A percentile compares a stretch with the other conserved stretches of the same genome.
These are phyloP conservation scores for Ctenodactylus gundi DNA, from an alignment of 2,113 vertebrate genomes.

Conservation along the genomic window DNA sequence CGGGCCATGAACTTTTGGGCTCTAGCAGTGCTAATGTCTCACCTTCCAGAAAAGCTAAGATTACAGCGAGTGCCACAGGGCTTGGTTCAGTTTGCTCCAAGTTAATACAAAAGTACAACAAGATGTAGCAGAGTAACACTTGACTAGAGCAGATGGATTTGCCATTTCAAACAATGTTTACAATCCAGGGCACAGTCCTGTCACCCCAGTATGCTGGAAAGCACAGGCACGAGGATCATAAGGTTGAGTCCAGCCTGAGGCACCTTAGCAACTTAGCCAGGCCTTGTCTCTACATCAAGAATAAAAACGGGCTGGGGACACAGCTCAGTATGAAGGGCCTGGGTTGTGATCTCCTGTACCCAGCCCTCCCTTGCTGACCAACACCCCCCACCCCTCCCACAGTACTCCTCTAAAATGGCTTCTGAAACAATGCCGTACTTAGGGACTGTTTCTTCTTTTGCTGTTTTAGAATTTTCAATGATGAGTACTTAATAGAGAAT, in stretches of 20 bases:
- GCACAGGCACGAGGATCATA: no score
- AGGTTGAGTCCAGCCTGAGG: no score
- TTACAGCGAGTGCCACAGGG: neutral
- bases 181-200: no score
- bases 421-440: neutral
- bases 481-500: neutral
- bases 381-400: no score
- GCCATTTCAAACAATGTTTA: neutral
- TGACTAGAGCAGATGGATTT: neutral
- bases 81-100: neutral
- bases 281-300: no score
- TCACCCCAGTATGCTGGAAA: no score
- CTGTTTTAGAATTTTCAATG: constrained; percentile 4
- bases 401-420: neutral
- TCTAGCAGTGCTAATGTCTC: neutral
- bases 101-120: neutral
- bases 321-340: no score
- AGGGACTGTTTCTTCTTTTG: no score
- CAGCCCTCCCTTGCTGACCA: no score
- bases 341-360: no score
- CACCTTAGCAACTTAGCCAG: no score
- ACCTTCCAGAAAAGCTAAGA: neutral
- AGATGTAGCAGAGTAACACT: neutral
- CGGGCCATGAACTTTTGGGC: neutral
- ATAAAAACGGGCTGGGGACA: no score